A percentile compares a stretch with the other conserved stretches of the same genome.
phyloP scores from a whole-genome alignment of 2,113 vertebrate genomes.

The Verasper variegatus region DNA sequence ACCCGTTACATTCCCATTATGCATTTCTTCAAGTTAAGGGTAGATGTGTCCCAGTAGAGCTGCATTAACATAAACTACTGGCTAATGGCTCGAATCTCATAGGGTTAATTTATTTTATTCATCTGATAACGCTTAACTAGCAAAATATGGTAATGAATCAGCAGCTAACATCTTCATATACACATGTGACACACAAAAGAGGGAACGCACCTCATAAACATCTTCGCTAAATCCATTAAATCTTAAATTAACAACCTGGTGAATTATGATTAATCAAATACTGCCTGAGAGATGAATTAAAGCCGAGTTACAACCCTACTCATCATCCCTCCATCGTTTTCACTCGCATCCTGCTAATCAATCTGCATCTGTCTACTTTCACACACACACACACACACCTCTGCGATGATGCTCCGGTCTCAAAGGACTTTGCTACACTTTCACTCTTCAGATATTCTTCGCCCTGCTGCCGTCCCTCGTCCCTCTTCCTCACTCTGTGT shows the following conservation, averaged over 20 bases:
- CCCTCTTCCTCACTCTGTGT: not conserved
- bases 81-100: slow-evolving; percentile 37
- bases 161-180: slow-evolving; percentile 15
- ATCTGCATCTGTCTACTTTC: slow-evolving; percentile 21
- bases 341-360: slow-evolving; percentile 7
- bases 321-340: slow-evolving; percentile 11
- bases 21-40: slow-evolving; percentile 35
- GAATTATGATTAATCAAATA: slow-evolving; percentile 75
- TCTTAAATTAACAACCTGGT: slow-evolving; percentile 60
- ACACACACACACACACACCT: not conserved
- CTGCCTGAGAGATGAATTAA: slow-evolving; percentile 55
- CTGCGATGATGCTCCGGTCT: slow-evolving; percentile 36
- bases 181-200: not conserved
- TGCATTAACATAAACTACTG: slow-evolving; percentile 23
- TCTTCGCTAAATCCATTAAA: slow-evolving; percentile 52
- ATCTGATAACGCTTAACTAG: slow-evolving; percentile 44
- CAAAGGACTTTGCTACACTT: slow-evolving; percentile 39
- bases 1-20: slow-evolving; percentile 32
- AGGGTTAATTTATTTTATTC: slow-evolving; percentile 48
- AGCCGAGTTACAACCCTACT: slow-evolving; percentile 42
- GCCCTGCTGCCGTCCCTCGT: slow-evolving; percentile 38
- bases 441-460: slow-evolving; percentile 51
- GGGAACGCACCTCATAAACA: slow-evolving; percentile 35
- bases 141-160: slow-evolving; percentile 34
- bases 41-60: slow-evolving; percentile 16